phyloP scores from a whole-genome alignment of 2,113 vertebrate species.

The Ceyx cyanopectus region DNA sequence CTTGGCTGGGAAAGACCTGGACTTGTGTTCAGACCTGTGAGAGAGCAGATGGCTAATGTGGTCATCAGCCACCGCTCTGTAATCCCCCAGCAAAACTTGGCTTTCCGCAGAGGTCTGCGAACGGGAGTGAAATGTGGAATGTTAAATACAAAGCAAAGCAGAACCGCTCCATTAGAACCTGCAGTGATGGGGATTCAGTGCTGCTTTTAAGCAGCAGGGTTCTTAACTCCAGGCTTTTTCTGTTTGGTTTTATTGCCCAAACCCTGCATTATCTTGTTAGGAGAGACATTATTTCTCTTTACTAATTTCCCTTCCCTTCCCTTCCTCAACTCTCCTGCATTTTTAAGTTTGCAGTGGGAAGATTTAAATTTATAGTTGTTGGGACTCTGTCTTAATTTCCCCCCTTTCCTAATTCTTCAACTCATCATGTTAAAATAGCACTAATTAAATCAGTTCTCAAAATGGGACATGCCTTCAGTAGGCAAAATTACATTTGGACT shows the following conservation, averaged over 20 bases:
- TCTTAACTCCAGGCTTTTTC: constrained; percentile 64
- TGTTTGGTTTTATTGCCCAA: constrained; percentile 70
- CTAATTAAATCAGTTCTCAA: constrained; percentile 37
- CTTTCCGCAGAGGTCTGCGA: constrained; percentile 20
- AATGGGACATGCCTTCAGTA: not conserved
- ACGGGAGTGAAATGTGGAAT: constrained; percentile 42
- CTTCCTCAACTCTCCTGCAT: not conserved
- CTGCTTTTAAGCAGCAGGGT: constrained; percentile 69
- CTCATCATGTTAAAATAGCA: constrained; percentile 1
- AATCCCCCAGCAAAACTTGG: constrained; percentile 46
- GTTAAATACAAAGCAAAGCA: constrained; percentile 71
- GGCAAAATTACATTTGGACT: constrained; percentile 30
- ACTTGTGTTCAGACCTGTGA: constrained; percentile 16
- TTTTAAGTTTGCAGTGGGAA: not conserved
- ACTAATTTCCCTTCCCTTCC: constrained; percentile 43
- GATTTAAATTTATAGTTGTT: constrained; percentile 18
- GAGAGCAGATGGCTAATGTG: constrained; percentile 67
- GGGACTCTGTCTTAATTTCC: not conserved
- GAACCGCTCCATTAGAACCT: constrained; percentile 57
- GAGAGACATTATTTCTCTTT: constrained; percentile 54
- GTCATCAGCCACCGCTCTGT: constrained; percentile 16
- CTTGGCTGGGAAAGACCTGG: constrained; percentile 50
- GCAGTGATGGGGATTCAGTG: constrained; percentile 65
- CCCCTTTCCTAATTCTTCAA: not conserved
- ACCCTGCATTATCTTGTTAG: constrained; percentile 67